Percentiles rank a stretch among this genome's conserved stretches.
These are phyloP conservation scores for Leptobrachium ailaonicum DNA, from an alignment of 2,113 vertebrate species.

Conservation along the genomic window DNA sequence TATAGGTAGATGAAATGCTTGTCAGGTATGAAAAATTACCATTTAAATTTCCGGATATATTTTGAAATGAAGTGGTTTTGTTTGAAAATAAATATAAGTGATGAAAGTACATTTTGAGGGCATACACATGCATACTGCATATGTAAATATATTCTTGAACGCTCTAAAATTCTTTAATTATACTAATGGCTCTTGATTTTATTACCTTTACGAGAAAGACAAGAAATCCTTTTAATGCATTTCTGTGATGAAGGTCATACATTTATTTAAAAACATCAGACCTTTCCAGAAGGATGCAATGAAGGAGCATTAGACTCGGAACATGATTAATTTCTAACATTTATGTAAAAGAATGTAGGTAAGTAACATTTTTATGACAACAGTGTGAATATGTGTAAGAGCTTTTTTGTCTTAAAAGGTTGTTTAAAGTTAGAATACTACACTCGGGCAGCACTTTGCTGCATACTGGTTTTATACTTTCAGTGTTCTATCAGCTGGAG, in stretches of 20 bases:
- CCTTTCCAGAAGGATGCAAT: neutral
- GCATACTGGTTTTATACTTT: no score
- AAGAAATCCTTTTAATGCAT: slow-evolving; percentile 15
- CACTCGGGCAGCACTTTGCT: no score
- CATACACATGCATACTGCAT: slow-evolving; percentile 16
- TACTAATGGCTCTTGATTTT: neutral
- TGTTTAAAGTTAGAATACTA: no score
- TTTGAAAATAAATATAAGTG: slow-evolving; percentile 21
- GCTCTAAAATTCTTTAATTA: slow-evolving; percentile 2
- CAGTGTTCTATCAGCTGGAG: no score
- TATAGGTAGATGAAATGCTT: slow-evolving; percentile 10
- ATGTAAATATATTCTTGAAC: slow-evolving; percentile 19
- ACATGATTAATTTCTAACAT: no score
- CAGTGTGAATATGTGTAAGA: no score
- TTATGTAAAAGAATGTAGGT: no score
- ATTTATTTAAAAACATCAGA: slow-evolving; percentile 18
- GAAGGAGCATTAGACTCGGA: neutral
- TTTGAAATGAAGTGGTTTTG: slow-evolving; percentile 13
- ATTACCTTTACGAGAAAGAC: slow-evolving; percentile 16
- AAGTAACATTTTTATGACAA: no score
- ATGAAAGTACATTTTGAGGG: slow-evolving; percentile 27
- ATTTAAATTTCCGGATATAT: neutral
- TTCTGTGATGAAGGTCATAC: slow-evolving; percentile 23
- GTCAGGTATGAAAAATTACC: slow-evolving; percentile 21
- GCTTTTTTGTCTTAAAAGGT: no score